phyloP scores from a whole-genome alignment of 2,113 vertebrate species.

The Podilymbus podiceps region DNA sequence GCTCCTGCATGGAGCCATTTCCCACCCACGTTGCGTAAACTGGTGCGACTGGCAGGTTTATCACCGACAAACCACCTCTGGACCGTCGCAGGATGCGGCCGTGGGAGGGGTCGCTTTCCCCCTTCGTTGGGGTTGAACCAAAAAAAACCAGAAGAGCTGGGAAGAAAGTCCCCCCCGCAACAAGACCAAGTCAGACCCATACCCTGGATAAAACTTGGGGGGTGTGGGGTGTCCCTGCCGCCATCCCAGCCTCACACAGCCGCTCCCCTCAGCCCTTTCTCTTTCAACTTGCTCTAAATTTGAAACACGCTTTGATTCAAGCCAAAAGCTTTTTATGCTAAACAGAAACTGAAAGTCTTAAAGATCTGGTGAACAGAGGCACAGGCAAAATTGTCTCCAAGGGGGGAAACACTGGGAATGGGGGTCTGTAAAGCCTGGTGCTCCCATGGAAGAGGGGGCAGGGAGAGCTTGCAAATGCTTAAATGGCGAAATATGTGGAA shows the following conservation, averaged over 20 bases:
- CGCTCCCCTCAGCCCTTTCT: background rate
- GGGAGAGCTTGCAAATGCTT: conserved; percentile 10
- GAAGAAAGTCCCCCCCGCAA: background rate
- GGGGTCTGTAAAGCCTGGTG: background rate
- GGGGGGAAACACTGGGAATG: background rate
- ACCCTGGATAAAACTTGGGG: background rate
- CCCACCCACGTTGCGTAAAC: background rate
- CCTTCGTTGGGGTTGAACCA: rapidly evolving
- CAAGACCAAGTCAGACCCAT: background rate
- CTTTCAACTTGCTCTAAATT: conserved; percentile 7
- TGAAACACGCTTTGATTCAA: background rate
- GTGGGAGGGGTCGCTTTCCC: background rate
- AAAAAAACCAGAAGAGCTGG: background rate
- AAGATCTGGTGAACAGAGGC: conserved; percentile 19
- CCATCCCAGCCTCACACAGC: rapidly evolving
- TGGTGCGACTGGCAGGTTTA: background rate
- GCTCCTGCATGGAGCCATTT: background rate
- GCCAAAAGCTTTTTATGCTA: conserved; percentile 14
- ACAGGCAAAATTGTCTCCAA: background rate
- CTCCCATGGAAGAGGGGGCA: background rate
- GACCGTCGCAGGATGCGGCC: rapidly evolving
- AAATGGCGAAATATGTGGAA: conserved; percentile 6
- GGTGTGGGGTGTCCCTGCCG: background rate
- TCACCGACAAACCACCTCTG: background rate
- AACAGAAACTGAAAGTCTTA: conserved; percentile 61